Base-by-base conservation (phyloP, 2,797 vertebrate species). In the Uromys caudimaculatus region DNA sequence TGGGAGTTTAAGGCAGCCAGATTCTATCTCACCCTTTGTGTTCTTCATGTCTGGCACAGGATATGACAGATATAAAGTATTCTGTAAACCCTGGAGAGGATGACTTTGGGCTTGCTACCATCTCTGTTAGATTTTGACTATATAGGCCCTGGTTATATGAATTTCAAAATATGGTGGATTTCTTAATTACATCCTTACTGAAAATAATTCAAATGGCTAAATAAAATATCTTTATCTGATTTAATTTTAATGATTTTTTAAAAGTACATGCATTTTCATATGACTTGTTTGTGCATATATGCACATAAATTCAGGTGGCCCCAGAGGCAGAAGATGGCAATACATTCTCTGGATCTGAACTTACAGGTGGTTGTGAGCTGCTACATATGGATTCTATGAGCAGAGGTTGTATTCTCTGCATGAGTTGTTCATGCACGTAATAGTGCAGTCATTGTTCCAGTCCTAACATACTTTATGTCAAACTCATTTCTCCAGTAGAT, bases 121-220 rank as follows among this genome's bases (percentile, higher is more conserved):
- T 4, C 85, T 90, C 87, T 75, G n/a, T 41, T 50, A 93, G 41
- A 14, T 56, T 96, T 77, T 87, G 5, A 58, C 60, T 79, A 17
- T 38, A 85, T 67, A n/a, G 32, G 12, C 24, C n/a, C 60, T 16
- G 13, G 52, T n/a, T 69, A 60, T 81, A 64, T 5, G n/a, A 67
- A n/a, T 92, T 87, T 87, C n/a, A 75, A 21, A 17, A 41, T 52
- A 78, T 56, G 14, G 3, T 44, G 5, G 9, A 87, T 50, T 85
- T 83, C 32, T 86, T 3, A 79, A 78, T 60, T 93, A 90, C 44
- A 32, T 24, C 24, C 32, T 12, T 21, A 95, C 6, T 75, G 24
- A 95, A 88, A 96, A 86, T 52, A 60, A 60, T 78, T 90, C 1
- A 83, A 89, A 91, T 47, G 52, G 24, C 12, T n/a, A 64, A 69